A percentile compares a stretch with the other conserved stretches of the same genome.
phyloP scores from a whole-genome alignment of 2,888 invertebrate genomes.

The Thymelicus acteon region DNA sequence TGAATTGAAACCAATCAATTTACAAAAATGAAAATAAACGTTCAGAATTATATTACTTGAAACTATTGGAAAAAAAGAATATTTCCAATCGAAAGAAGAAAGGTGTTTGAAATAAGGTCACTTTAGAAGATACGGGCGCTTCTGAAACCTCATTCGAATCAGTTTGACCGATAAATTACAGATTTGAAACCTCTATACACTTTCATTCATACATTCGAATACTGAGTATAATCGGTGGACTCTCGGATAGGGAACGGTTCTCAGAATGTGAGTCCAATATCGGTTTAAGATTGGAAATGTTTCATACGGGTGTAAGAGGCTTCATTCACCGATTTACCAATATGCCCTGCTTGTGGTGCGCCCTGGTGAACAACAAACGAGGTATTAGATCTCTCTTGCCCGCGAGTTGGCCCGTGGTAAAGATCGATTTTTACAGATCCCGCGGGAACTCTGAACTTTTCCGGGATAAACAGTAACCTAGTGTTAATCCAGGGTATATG shows the following conservation, averaged over 20 bases:
- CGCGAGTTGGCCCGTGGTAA: too few species aligned
- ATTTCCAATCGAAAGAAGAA: slow-evolving; percentile 38
- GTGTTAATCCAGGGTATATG: too few species aligned
- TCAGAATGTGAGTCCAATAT: neutral
- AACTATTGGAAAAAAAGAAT: slow-evolving; percentile 2
- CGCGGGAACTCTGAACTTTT: too few species aligned
- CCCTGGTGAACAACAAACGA: too few species aligned
- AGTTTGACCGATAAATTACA: slow-evolving; percentile 71
- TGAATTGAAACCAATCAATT: too few species aligned
- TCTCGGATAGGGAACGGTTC: neutral
- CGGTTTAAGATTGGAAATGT: neutral
- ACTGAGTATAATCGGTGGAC: slow-evolving; percentile 24
- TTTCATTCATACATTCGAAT: slow-evolving; percentile 7
- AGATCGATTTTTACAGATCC: too few species aligned
- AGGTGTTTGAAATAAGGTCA: slow-evolving; percentile 5
- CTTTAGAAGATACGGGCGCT: slow-evolving; percentile 13
- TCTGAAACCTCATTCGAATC: slow-evolving; percentile 53
- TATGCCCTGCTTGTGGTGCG: too few species aligned
- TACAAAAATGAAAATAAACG: too few species aligned
- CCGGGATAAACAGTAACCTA: too few species aligned
- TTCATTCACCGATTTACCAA: too few species aligned
- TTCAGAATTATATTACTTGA: neutral
- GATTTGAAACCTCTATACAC: slow-evolving; percentile 44
- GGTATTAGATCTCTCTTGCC: too few species aligned
- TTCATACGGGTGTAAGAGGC: too few species aligned